Conservation (phyloP, 1,140 invertebrate genomes). For the Drosophila quadrilineata region DNA sequence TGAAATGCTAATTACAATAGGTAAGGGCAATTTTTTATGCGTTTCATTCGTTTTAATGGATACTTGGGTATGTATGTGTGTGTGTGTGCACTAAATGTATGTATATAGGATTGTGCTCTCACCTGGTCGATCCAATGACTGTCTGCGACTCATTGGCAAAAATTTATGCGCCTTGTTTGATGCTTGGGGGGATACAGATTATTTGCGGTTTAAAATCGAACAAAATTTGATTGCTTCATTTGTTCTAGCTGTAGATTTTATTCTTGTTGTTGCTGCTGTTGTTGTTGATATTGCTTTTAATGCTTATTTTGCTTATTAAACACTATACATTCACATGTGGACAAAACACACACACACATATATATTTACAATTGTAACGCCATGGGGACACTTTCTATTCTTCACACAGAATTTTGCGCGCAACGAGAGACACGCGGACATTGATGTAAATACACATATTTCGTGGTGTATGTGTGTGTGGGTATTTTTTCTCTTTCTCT, state of each 20-base stretch:
- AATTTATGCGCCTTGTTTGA: conserved; percentile 65
- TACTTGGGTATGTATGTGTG: no score
- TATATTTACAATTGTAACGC: conserved; percentile 41
- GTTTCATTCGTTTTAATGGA: no score
- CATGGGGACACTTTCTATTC: conserved; percentile 61
- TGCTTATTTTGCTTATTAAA: conserved; percentile 58
- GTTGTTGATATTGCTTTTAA: conserved; percentile 27
- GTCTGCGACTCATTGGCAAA: conserved; percentile 81
- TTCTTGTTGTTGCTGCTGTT: conserved; percentile 24
- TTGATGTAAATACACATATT: conserved; percentile 33
- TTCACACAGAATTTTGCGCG: conserved; percentile 45
- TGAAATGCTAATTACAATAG: conserved; percentile 47
- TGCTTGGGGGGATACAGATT: conserved; percentile 53
- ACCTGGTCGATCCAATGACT: conserved; percentile 81
- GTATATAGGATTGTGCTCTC: no score
- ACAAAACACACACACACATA: conserved; percentile 47
- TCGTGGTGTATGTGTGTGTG: conserved; percentile 15
- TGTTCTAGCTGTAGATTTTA: conserved; percentile 39
- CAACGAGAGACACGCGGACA: conserved; percentile 26
- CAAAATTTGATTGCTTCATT: conserved; percentile 71
- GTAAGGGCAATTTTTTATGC: conserved; percentile 37
- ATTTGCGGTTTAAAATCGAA: conserved; percentile 52
- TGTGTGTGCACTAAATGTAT: no score
- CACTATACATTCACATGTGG: conserved; percentile 69
- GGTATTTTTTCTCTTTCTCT: no score